Base-by-base conservation (phyloP, 1,140 invertebrate species). In the Triops cancriformis region DNA sequence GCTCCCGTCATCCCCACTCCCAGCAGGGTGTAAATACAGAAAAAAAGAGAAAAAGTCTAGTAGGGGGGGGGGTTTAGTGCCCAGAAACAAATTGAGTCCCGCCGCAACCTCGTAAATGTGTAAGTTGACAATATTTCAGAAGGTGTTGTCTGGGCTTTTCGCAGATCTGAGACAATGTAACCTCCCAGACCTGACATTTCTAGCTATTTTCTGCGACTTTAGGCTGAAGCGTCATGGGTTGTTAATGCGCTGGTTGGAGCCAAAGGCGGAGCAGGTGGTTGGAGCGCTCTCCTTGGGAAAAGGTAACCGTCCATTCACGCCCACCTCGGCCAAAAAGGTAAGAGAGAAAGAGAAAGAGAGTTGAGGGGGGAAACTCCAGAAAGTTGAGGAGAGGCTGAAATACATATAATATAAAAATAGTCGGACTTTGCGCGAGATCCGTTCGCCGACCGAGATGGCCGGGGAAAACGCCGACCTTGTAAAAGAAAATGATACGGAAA, bases 401-500 rank as follows among this genome's bases (percentile, higher is more conserved):
- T 64, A 64, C 23, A 64, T 64, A 64, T 64, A 9, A 37, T 64
- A 23, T 64, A n/a, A n/a, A 64, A 64, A 64, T 64, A 64, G 18
- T 23, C 14, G 14, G 23, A 23, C 51, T 64, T 64, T n/a, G 23
- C 51, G 18, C 51, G 14, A 10, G 31, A 37, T 7, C 31, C 31
- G 2, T 37, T 37, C 7, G 31, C 31, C 31, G 31, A 37, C 31
- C 31, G 31, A 64, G 51, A 6, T 64, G 51, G 51, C 14, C 0
- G 51, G 51, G 43, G 43, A 18, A 45, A 45, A 45, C 11, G 18
- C 11, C 43, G 43, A 18, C 51, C 51, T 23, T 0, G 51, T 12
- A 18, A 45, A 64, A 64, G 51, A 64, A 64, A 64, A 64, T 64
- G 51, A 64, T 64, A 64, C 51, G 23, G 51, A 64, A 23, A 64